Evolutionary conservation across 2,113 vertebrate genomes (phyloP), one percentile per base, ranked within the genome.

Genomic region (Tachysurus vachellii): DNA sequence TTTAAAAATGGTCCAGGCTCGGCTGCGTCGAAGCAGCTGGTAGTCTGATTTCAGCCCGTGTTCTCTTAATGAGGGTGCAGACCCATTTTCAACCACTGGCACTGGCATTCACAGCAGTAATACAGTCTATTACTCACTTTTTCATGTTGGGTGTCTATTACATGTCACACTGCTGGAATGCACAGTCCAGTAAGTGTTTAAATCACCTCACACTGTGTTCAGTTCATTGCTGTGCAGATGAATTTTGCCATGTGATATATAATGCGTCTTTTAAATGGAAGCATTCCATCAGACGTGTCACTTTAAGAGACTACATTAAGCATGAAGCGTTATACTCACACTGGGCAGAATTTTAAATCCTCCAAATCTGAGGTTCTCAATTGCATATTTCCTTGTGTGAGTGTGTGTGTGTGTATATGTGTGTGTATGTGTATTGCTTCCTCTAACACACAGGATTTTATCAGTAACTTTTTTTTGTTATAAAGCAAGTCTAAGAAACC

Each of bases 11-110:
- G 44, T 76, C 68, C n/a, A 82, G 36, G 59, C 56, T 82, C 44
- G 19, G 28, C 50, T 82, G 80, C 23, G n/a, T 75, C 75, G 56
- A 50, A 75, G 12, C 42, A 87, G 80, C 86, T 76, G 70, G 68
- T 50, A 76, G 86, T 76, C 28, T 75, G 70, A 87, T 56, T 87
- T 66, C 86, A 87, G 86, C 70, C 54, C 42, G 28, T 64, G 59
- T 73, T 59, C 71, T 83, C 57, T 44, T 83, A 87, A 83, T 77
- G 59, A 76, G 59, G 57, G 68, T 28, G 44, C 57, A 71, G 16
- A 42, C 70, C 61, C 73, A 61, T 83, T 83, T 83, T 53, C 70
- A 76, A 17, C 82, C 31, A 64, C 68, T 76, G 44, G 36, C 56
- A 57, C 77, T 28, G 57, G 70, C 66, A 82, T 17, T 87, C 70